These are phyloP conservation scores for Actenoides lindsayi DNA, from an alignment of 2,113 vertebrate genomes.

Conservation along the genomic window DNA sequence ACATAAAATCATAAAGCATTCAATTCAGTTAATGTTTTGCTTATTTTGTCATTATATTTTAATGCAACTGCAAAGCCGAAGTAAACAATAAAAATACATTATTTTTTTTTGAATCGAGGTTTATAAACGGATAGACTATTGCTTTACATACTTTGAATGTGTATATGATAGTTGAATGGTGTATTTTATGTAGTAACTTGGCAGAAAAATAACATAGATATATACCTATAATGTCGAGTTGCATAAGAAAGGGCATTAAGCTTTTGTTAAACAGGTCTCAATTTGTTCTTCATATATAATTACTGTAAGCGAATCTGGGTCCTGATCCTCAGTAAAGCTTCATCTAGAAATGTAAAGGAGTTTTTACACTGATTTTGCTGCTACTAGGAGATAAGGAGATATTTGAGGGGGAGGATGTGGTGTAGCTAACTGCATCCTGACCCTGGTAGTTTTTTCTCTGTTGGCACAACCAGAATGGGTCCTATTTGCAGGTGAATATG, in stretches of 20 bases:
- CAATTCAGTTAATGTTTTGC: constrained; percentile 64
- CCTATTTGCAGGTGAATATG: not conserved
- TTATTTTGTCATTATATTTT: constrained; percentile 76
- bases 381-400: not conserved
- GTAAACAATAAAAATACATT: constrained; percentile 70
- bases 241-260: not conserved
- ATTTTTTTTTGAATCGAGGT: constrained; percentile 59
- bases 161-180: constrained; percentile 49
- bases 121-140: constrained; percentile 67
- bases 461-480: not conserved
- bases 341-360: not conserved
- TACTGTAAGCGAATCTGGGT: not conserved
- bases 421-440: not conserved
- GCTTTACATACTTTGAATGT: constrained; percentile 60
- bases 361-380: not conserved
- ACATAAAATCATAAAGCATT: constrained; percentile 40
- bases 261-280: constrained; percentile 14
- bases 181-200: constrained; percentile 39
- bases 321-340: not conserved
- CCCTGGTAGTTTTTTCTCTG: not conserved
- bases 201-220: constrained; percentile 29
- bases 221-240: constrained; percentile 14
- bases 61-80: constrained; percentile 66
- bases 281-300: not conserved
- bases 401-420: not conserved